Percentiles rank a stretch among this genome's conserved stretches.
These are phyloP conservation scores for Choloepus hoffmanni DNA, from an alignment of 2,113 vertebrate genomes.

Conservation along the genomic window DNA sequence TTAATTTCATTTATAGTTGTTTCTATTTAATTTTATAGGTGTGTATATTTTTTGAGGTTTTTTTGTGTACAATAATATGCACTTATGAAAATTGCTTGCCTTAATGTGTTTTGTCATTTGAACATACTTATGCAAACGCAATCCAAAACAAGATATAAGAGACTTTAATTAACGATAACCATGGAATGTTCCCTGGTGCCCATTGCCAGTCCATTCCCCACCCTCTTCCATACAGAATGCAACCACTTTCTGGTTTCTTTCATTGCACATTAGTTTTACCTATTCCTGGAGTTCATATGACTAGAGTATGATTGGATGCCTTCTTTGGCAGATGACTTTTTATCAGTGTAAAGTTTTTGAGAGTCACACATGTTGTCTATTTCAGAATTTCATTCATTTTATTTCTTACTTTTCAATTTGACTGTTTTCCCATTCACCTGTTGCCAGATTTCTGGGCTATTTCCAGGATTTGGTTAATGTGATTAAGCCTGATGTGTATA, in stretches of 20 bases:
- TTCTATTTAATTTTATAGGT: no score
- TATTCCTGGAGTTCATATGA: neutral
- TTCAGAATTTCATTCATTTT: neutral
- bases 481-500: conserved; percentile 50
- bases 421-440: neutral
- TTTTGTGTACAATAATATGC: neutral
- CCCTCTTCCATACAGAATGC: neutral
- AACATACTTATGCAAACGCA: neutral
- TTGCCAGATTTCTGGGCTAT: conserved; percentile 9
- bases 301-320: fast-evolving
- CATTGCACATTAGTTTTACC: neutral
- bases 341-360: neutral
- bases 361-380: neutral
- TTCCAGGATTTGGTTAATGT: conserved; percentile 49
- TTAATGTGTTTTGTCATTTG: neutral
- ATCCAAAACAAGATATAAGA: neutral
- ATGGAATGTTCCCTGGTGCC: neutral
- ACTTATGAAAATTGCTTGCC: neutral
- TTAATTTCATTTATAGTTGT: no score
- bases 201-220: fast-evolving
- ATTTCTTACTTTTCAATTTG: neutral
- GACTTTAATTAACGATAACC: neutral
- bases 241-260: no score
- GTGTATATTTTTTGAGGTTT: neutral
- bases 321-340: neutral